Conservation (phyloP, 2,113 vertebrate genomes). For the Maccullochella peelii region DNA sequence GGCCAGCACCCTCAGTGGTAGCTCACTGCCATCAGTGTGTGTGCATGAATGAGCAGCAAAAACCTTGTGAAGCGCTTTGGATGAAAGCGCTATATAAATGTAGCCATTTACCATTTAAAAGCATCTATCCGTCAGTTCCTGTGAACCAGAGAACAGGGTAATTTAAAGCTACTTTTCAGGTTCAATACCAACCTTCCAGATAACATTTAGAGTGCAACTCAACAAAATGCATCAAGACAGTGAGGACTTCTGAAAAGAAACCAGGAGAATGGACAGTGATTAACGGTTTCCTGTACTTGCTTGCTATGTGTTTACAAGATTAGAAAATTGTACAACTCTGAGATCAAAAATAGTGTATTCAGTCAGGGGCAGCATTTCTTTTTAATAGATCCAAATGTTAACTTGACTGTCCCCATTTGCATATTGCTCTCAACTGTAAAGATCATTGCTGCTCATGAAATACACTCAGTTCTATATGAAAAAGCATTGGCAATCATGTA, state of each 20-base stretch:
- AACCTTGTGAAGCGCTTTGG: too few species aligned
- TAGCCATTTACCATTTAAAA: conserved; percentile 9
- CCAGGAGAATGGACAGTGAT: too few species aligned
- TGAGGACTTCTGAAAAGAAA: background rate
- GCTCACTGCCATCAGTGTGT: too few species aligned
- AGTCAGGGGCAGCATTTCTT: background rate
- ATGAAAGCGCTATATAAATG: too few species aligned
- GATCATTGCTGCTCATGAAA: background rate
- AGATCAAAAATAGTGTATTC: background rate
- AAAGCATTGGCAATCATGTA: background rate
- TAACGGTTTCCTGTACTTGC: too few species aligned
- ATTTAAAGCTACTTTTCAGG: conserved; percentile 74
- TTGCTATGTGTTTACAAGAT: too few species aligned
- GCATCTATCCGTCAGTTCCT: conserved; percentile 58
- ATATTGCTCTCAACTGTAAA: background rate
- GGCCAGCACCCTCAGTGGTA: too few species aligned
- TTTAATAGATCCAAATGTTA: background rate
- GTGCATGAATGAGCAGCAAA: too few species aligned
- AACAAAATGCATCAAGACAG: conserved; percentile 10
- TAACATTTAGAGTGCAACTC: conserved; percentile 6
- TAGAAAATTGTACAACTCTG: too few species aligned
- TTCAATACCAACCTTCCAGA: conserved; percentile 68
- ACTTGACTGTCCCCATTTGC: background rate
- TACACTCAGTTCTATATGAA: background rate
- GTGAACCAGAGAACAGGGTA: conserved; percentile 46